A percentile compares a stretch with the other conserved stretches of the same genome.
phyloP scores from a whole-genome alignment of 2,797 vertebrate species.

The Benthosema pterotum region DNA sequence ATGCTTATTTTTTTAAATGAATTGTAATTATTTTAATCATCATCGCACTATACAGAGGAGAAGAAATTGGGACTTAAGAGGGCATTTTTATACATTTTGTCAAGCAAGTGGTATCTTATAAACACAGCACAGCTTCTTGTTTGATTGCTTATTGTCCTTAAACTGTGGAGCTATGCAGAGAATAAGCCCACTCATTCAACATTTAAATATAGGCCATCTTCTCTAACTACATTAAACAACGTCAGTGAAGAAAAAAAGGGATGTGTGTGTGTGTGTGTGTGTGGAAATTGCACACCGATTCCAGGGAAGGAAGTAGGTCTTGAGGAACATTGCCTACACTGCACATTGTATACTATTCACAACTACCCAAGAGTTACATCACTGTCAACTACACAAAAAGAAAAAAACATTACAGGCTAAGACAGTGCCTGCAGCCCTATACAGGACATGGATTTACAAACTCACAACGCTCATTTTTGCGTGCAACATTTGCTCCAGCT shows the following conservation, averaged over 20 bases:
- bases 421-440: background rate
- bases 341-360: background rate
- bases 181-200: too few species aligned
- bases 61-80: background rate
- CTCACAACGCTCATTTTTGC: too few species aligned
- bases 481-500: background rate
- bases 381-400: background rate
- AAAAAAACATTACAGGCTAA: background rate
- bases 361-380: background rate
- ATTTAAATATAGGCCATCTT: too few species aligned
- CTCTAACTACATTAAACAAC: too few species aligned
- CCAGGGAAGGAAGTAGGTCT: conserved; percentile 12
- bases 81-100: too few species aligned
- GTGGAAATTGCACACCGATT: conserved; percentile 1
- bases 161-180: too few species aligned
- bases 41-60: too few species aligned
- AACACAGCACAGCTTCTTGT: too few species aligned
- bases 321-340: conserved; percentile 1
- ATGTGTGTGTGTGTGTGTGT: background rate
- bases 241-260: background rate
- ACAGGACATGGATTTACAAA: background rate
- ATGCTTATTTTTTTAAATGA: background rate
- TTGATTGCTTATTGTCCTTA: too few species aligned
- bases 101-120: too few species aligned
- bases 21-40: too few species aligned